Conservation (phyloP, 2,113 vertebrate genomes). For the Thermophis baileyi region DNA sequence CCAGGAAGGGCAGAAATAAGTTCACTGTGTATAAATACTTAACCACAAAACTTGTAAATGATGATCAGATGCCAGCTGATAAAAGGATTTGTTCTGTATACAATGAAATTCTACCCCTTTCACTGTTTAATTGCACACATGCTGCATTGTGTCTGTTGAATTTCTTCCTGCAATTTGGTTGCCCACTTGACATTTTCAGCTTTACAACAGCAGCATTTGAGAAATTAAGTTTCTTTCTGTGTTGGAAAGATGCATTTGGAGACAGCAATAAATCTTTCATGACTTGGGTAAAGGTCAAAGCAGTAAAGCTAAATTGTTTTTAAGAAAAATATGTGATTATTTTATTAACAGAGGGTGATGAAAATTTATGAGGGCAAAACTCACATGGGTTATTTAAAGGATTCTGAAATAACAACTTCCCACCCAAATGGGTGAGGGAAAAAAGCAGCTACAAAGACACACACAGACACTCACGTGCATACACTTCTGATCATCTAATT, state of each 20-base stretch:
- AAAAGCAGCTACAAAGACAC: constrained; percentile 37
- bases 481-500: constrained; percentile 45
- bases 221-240: constrained; percentile 41
- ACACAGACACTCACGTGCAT: neutral
- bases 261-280: constrained; percentile 42
- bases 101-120: constrained; percentile 44
- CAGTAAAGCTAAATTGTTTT: constrained; percentile 56
- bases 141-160: constrained; percentile 45
- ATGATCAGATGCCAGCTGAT: constrained; percentile 31
- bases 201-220: constrained; percentile 21
- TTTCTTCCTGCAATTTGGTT: constrained; percentile 39
- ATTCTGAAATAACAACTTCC: constrained; percentile 62
- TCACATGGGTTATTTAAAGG: constrained; percentile 55
- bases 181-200: constrained; percentile 46
- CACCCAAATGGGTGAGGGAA: constrained; percentile 41
- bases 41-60: constrained; percentile 1
- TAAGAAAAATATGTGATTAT: constrained; percentile 57
- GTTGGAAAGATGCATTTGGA: constrained; percentile 47
- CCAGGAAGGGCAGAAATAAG: constrained; percentile 2
- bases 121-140: constrained; percentile 38
- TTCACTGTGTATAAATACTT: constrained; percentile 7
- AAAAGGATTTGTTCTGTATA: constrained; percentile 40
- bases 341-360: constrained; percentile 53
- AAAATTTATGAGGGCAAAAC: constrained; percentile 61
- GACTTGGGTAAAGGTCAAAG: constrained; percentile 57